phyloP scores from a whole-genome alignment of 2,888 invertebrate species.

The Stomorhina lunata region DNA sequence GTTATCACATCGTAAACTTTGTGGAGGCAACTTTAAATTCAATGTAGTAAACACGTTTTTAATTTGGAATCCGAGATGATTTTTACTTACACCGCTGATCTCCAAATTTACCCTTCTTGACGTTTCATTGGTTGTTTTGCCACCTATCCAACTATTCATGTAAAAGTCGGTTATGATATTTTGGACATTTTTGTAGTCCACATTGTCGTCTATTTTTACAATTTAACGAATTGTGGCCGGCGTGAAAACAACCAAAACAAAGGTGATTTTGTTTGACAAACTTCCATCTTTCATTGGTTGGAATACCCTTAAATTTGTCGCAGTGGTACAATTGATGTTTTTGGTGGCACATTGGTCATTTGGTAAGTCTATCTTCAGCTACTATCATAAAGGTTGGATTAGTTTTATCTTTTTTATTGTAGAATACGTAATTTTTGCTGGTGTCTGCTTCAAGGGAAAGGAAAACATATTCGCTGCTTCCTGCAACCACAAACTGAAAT shows the following conservation, averaged over 20 bases:
- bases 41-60: constrained; percentile 14
- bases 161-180: constrained; percentile 24
- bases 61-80: neutral
- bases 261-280: constrained; percentile 15
- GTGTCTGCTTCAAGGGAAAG: neutral
- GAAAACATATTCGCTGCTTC: constrained; percentile 25
- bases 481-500: constrained; percentile 38
- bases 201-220: constrained; percentile 24
- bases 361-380: neutral
- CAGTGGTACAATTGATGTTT: constrained; percentile 18
- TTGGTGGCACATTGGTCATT: constrained; percentile 2
- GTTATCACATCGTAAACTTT: neutral
- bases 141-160: constrained; percentile 12
- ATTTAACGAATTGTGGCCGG: neutral
- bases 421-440: neutral
- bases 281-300: neutral
- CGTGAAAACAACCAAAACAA: constrained; percentile 24
- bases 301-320: constrained; percentile 5
- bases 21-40: constrained; percentile 10
- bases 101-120: constrained; percentile 18
- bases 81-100: neutral
- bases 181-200: constrained; percentile 7
- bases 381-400: constrained; percentile 15
- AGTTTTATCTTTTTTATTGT: neutral
- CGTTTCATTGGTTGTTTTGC: constrained; percentile 6